Conservation (phyloP, 2,113 vertebrate species). For the Corythornis cristatus region DNA sequence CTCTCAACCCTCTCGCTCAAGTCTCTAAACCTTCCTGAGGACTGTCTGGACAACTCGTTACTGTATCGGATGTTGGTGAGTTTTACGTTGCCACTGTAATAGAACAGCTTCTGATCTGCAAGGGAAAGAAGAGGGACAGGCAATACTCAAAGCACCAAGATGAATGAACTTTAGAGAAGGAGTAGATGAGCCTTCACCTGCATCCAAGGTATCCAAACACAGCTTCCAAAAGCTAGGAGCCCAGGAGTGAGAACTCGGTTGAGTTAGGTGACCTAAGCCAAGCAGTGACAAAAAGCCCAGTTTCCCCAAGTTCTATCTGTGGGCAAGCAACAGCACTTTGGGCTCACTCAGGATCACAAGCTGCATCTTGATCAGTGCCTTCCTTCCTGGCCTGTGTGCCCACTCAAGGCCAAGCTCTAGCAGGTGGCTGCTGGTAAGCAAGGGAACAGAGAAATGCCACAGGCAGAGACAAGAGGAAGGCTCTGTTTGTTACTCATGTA, state of each 20-base stretch:
- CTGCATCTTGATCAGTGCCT: neutral
- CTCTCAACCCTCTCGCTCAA: conserved; percentile 75
- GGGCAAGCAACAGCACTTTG: neutral
- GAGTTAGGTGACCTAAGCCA: neutral
- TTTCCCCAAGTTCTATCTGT: neutral
- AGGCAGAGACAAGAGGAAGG: neutral
- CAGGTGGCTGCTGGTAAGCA: neutral
- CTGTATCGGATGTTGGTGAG: conserved; percentile 67
- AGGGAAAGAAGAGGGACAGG: conserved; percentile 26
- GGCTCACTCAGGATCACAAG: neutral
- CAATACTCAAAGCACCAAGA: neutral
- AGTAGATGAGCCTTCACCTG: neutral
- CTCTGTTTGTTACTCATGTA: neutral
- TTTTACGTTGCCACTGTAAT: conserved; percentile 72
- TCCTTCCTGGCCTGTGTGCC: neutral
- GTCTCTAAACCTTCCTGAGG: conserved; percentile 67
- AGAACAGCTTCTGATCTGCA: conserved; percentile 74
- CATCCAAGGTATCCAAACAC: neutral
- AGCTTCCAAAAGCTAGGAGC: neutral
- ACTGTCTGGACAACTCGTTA: conserved; percentile 65
- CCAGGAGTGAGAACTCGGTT: neutral
- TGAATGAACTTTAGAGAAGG: neutral
- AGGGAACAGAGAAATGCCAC: neutral
- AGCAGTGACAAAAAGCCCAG: neutral
- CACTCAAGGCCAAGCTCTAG: neutral